Evolutionary conservation across 1,140 invertebrate species (phyloP).

Genomic region (Pomacea maculata): DNA sequence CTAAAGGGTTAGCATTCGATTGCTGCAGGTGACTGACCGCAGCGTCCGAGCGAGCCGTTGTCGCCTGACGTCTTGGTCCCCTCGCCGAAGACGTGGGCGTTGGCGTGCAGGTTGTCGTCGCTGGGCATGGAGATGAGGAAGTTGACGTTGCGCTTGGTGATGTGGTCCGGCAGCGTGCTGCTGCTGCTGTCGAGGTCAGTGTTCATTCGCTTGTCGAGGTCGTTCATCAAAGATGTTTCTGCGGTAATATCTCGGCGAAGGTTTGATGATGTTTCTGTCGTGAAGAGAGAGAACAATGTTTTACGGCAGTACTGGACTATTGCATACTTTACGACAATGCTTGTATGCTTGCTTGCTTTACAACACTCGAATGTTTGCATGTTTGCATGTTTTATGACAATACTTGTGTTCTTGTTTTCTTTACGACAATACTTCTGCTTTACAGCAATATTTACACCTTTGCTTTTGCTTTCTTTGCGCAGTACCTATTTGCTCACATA

Average conservation of each 20-base stretch:
- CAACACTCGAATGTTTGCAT: too few species aligned
- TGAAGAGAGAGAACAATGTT: neutral
- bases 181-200: slow-evolving; percentile 47
- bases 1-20: too few species aligned
- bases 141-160: slow-evolving; percentile 54
- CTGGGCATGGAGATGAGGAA: slow-evolving; percentile 49
- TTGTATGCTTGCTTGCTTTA: too few species aligned
- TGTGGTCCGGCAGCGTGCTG: slow-evolving; percentile 42
- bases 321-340: too few species aligned
- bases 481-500: too few species aligned
- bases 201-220: slow-evolving; percentile 60
- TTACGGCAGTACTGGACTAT: too few species aligned
- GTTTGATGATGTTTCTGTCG: slow-evolving; percentile 53
- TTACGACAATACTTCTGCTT: too few species aligned
- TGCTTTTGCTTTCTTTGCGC: too few species aligned
- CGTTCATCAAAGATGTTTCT: slow-evolving; percentile 63
- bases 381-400: too few species aligned
- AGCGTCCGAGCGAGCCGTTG: slow-evolving; percentile 42
- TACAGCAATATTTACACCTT: too few species aligned
- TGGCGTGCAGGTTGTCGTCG: slow-evolving; percentile 53
- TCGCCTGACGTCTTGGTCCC: slow-evolving; percentile 57
- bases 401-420: too few species aligned
- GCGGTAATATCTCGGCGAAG: slow-evolving; percentile 60
- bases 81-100: slow-evolving; percentile 43
- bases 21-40: neutral